Percentiles rank a stretch among this genome's conserved stretches.
Conservation (phyloP, 2,797 vertebrate species). For the Semaprochilodus insignis region DNA sequence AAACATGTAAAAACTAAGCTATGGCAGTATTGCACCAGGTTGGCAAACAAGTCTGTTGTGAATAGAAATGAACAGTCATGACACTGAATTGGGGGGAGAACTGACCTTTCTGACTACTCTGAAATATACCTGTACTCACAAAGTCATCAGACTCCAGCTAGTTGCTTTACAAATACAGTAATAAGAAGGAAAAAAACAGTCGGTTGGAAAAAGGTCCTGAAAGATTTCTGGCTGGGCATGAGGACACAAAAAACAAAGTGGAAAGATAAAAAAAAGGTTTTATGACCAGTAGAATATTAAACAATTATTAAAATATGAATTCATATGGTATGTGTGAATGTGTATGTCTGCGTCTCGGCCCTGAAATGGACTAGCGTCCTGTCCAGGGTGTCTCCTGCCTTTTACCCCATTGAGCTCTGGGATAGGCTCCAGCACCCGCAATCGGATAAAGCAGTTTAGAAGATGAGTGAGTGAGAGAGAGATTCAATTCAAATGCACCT, state of each 20-base stretch:
- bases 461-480: no score
- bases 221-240: constrained; percentile 59
- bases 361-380: no score
- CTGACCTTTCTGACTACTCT: constrained; percentile 35
- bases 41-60: constrained; percentile 41
- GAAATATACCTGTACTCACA: not conserved
- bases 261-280: constrained; percentile 21
- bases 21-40: constrained; percentile 61
- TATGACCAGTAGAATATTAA: not conserved
- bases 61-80: constrained; percentile 4
- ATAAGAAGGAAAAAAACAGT: constrained; percentile 25
- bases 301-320: not conserved
- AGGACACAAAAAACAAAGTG: constrained; percentile 41
- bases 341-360: no score
- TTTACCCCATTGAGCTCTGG: no score
- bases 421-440: no score
- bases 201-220: constrained; percentile 67
- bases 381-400: no score
- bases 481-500: not conserved
- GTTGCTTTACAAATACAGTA: constrained; percentile 1
- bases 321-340: no score
- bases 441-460: no score
- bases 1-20: not conserved
- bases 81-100: constrained; percentile 21
- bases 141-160: constrained; percentile 14